These are phyloP conservation scores for Aphelinus certus DNA, from an alignment of 1,140 invertebrate species.

Conservation along the genomic window DNA sequence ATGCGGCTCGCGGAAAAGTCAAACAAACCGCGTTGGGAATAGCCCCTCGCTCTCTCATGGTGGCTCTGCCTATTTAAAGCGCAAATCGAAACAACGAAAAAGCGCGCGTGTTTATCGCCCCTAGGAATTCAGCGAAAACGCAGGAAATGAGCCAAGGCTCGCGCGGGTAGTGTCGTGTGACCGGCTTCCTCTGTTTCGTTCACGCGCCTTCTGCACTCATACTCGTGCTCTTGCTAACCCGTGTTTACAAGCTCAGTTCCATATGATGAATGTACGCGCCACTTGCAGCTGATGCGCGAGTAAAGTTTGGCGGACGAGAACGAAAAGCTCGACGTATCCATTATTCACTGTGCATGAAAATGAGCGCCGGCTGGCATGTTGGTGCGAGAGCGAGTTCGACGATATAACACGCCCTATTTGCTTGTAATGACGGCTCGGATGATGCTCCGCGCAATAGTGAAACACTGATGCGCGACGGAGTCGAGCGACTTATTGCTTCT, in stretches of 20 bases:
- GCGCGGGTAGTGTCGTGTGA: neutral
- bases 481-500: too few species aligned
- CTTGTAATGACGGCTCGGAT: slow-evolving; percentile 1
- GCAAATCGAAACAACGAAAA: too few species aligned
- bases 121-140: neutral
- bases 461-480: too few species aligned
- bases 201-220: neutral
- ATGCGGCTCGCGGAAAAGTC: too few species aligned
- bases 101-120: too few species aligned
- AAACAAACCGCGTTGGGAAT: too few species aligned
- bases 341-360: slow-evolving; percentile 48
- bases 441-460: too few species aligned
- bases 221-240: neutral
- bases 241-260: too few species aligned
- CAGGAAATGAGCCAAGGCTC: slow-evolving; percentile 25
- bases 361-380: neutral
- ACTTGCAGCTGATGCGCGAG: neutral
- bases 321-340: slow-evolving; percentile 45
- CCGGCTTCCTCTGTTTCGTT: neutral
- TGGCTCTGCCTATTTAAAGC: too few species aligned
- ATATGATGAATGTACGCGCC: slow-evolving; percentile 6
- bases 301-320: slow-evolving; percentile 35
- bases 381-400: slow-evolving; percentile 32
- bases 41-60: too few species aligned
- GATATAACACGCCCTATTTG: slow-evolving; percentile 45